Evolutionary conservation across 1,140 invertebrate genomes (phyloP).

Genomic region (Globodera rostochiensis): DNA sequence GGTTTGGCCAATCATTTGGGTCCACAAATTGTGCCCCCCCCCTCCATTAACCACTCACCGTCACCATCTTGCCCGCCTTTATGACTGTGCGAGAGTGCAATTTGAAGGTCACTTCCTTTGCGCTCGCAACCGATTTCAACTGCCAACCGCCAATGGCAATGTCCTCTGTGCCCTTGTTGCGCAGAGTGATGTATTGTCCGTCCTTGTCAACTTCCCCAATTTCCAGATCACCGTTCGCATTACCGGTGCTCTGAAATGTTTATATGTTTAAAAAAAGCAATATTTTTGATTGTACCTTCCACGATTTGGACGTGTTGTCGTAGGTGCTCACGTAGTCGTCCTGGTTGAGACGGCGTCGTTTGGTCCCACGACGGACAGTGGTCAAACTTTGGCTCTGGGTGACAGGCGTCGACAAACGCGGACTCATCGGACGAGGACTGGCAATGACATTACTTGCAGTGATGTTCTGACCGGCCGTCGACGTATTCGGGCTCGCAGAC

Average conservation of each 20-base stretch:
- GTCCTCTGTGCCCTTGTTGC: constrained; percentile 60
- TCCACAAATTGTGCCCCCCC: neutral
- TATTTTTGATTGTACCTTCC: constrained; percentile 12
- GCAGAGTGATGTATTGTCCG: constrained; percentile 53
- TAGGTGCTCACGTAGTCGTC: constrained; percentile 38
- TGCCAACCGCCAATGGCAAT: constrained; percentile 48
- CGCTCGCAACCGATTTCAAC: constrained; percentile 46
- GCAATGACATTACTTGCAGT: constrained; percentile 5
- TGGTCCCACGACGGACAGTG: constrained; percentile 43
- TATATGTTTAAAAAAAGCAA: constrained; percentile 2
- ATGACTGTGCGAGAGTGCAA: constrained; percentile 50
- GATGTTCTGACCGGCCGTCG: constrained; percentile 4
- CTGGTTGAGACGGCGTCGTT: constrained; percentile 50
- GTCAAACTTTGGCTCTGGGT: constrained; percentile 17
- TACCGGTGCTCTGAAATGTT: constrained; percentile 40
- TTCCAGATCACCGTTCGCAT: constrained; percentile 48
- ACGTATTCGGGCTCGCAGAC: constrained; percentile 33
- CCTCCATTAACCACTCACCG: no score
- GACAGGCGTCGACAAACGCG: constrained; percentile 23
- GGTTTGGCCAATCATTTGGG: neutral
- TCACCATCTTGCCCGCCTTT: constrained; percentile 50
- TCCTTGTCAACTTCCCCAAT: constrained; percentile 61
- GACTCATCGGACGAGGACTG: constrained; percentile 6
- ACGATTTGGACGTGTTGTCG: constrained; percentile 31
- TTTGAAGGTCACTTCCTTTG: constrained; percentile 58